These are phyloP conservation scores for Thripadectes ignobilis DNA, from an alignment of 2,797 vertebrate genomes.

Conservation along the genomic window DNA sequence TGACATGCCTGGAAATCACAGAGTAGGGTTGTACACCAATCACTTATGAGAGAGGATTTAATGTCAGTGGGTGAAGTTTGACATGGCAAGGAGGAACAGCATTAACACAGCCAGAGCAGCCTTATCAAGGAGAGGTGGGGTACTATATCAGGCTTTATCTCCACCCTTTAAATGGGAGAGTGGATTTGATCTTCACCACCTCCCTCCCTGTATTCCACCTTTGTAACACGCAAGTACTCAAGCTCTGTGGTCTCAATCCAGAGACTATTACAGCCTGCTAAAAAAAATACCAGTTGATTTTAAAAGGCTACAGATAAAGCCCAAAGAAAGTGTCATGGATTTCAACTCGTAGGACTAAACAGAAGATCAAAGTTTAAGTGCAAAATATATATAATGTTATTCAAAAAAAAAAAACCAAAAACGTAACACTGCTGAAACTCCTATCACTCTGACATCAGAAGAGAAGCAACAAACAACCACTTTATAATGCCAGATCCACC, in stretches of 20 bases:
- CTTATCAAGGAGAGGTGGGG: slow-evolving; percentile 37
- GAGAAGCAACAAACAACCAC: background rate
- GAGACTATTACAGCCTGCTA: background rate
- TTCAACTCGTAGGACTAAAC: background rate
- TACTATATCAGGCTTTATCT: slow-evolving; percentile 29
- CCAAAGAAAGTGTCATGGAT: background rate
- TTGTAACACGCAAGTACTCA: slow-evolving; percentile 1
- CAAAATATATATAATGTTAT: background rate
- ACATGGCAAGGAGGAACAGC: background rate
- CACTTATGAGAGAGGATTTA: slow-evolving; percentile 47
- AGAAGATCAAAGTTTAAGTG: background rate
- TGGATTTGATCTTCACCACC: slow-evolving; percentile 28
- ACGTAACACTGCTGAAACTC: background rate
- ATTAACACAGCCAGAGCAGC: slow-evolving; percentile 30
- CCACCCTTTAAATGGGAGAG: slow-evolving; percentile 7
- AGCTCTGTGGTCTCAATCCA: background rate
- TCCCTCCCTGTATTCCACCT: background rate
- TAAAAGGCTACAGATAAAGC: slow-evolving; percentile 16
- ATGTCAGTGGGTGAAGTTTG: slow-evolving; percentile 62
- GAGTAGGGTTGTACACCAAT: slow-evolving; percentile 32
- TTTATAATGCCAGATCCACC: background rate
- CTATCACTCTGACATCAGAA: background rate
- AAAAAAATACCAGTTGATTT: background rate
- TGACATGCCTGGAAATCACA: slow-evolving; percentile 51
- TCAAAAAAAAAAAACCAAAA: background rate